These are phyloP conservation scores for Macrotis lagotis DNA, from an alignment of 2,113 vertebrate species.

Conservation along the genomic window DNA sequence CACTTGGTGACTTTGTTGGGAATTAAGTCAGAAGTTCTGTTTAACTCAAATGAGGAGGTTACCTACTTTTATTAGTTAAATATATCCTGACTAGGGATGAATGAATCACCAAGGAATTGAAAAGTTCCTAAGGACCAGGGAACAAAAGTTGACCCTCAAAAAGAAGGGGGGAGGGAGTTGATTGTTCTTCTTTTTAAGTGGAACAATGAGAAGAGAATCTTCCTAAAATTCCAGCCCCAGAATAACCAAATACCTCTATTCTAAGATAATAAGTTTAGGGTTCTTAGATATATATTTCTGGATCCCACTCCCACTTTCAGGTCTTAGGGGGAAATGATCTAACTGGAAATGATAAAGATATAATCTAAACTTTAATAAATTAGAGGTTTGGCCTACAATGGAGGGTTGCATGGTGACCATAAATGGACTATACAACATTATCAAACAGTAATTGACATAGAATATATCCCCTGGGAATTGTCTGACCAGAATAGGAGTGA, in stretches of 20 bases:
- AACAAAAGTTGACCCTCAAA: not conserved
- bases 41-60: not conserved
- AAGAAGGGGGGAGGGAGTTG: not conserved
- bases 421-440: not conserved
- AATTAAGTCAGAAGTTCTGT: not conserved
- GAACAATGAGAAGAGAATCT: not conserved
- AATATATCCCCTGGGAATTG: not conserved
- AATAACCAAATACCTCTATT: not conserved
- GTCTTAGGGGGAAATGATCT: not conserved
- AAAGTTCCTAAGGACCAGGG: slow-evolving; percentile 13
- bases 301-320: not conserved
- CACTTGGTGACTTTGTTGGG: not conserved
- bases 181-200: not conserved
- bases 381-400: not conserved
- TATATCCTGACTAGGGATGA: not conserved
- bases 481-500: not conserved
- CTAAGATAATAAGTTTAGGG: not conserved
- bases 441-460: not conserved
- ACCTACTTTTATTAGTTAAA: not conserved
- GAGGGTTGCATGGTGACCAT: not conserved
- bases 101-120: not conserved
- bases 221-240: not conserved
- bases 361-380: not conserved
- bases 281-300: not conserved
- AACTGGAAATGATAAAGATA: not conserved